Evolutionary conservation across 23 tunicate genomes (phyloP).

Genomic region (Styela plicata): DNA sequence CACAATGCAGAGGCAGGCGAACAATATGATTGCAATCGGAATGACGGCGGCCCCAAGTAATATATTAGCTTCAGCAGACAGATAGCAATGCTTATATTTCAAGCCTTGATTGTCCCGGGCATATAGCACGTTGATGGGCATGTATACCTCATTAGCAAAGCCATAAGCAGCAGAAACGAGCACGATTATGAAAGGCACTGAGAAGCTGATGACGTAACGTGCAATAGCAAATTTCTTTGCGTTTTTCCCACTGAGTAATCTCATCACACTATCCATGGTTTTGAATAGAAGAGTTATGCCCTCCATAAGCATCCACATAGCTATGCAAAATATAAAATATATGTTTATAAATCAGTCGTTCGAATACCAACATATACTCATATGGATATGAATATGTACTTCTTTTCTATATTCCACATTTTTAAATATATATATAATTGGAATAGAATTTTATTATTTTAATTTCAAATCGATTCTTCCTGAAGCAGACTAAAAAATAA

Average conservation of each 20-base stretch:
- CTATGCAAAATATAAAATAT: slow-evolving; percentile 23
- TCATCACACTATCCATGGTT: slow-evolving; percentile 41
- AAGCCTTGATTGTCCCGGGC: background rate
- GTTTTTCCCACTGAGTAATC: slow-evolving; percentile 23
- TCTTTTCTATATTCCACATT: too few relatives aligned
- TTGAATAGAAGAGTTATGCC: slow-evolving; percentile 55
- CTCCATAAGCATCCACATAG: slow-evolving; percentile 60
- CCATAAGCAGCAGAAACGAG: slow-evolving; percentile 17
- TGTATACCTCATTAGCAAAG: slow-evolving; percentile 1
- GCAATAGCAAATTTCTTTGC: slow-evolving; percentile 15
- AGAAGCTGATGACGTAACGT: slow-evolving; percentile 33
- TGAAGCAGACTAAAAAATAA: too few relatives aligned
- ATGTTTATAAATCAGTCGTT: too few relatives aligned
- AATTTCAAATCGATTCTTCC: too few relatives aligned
- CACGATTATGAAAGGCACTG: slow-evolving; percentile 39
- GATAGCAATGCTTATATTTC: slow-evolving; percentile 45
- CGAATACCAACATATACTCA: too few relatives aligned
- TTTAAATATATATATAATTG: too few relatives aligned
- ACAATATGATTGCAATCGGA: slow-evolving; percentile 35
- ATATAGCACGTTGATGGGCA: slow-evolving; percentile 9
- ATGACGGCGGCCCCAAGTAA: slow-evolving; percentile 32
- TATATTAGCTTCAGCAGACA: background rate
- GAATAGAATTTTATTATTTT: too few relatives aligned
- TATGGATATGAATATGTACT: too few relatives aligned
- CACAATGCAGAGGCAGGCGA: slow-evolving; percentile 23